Conservation (phyloP, 2,797 vertebrate genomes). For the Netta rufina region DNA sequence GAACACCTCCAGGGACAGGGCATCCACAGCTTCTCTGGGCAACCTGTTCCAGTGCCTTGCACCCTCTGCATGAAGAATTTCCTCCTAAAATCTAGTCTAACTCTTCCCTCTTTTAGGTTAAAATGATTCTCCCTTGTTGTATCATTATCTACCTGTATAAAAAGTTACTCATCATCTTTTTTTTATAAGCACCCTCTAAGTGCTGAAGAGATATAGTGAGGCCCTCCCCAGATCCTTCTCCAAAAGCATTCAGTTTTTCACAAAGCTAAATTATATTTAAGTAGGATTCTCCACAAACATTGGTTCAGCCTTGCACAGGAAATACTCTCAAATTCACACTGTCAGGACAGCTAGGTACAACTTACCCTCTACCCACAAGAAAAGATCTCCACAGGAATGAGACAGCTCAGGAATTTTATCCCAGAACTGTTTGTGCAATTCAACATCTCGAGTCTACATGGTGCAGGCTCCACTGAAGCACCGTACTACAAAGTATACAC, state of each 20-base stretch:
- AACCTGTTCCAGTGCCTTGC: no score
- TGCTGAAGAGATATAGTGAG: no score
- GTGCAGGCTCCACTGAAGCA: neutral
- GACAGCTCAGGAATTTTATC: neutral
- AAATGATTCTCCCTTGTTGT: no score
- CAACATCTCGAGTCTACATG: neutral
- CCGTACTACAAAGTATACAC: accelerated
- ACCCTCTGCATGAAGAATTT: no score
- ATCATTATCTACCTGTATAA: no score
- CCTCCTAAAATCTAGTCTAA: no score
- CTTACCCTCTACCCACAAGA: neutral
- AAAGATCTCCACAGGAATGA: neutral
- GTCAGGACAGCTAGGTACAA: neutral
- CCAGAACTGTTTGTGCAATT: neutral
- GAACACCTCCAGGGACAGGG: no score
- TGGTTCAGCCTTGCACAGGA: neutral
- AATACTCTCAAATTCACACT: neutral
- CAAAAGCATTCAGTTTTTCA: neutral
- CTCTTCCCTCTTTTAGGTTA: no score
- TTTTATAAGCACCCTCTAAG: no score
- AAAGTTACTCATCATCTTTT: no score
- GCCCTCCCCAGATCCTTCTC: no score
- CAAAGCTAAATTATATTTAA: neutral
- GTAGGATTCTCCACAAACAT: neutral
- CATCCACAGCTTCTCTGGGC: no score